Conservation (phyloP, 2,888 invertebrate genomes). For the Cryptus armator region DNA sequence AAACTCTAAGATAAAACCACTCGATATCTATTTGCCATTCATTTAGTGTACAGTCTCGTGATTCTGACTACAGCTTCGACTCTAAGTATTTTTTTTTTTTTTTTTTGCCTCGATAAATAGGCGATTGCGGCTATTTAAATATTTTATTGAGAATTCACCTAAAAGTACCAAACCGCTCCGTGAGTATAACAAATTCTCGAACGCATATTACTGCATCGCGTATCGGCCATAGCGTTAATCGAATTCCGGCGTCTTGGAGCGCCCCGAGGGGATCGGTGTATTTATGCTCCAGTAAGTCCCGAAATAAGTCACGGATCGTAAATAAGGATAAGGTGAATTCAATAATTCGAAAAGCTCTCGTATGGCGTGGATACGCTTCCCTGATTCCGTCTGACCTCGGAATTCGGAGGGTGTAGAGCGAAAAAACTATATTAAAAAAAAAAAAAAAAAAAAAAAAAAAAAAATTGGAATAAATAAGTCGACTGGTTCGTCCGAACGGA, state of each 20-base stretch:
- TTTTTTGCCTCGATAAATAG: conserved; percentile 14
- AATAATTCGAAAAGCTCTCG: conserved; percentile 57
- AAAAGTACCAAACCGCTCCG: neutral
- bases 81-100: conserved; percentile 18
- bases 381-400: conserved; percentile 3
- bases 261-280: conserved; percentile 7
- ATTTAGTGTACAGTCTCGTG: conserved; percentile 51
- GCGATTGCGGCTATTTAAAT: neutral
- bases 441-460: neutral
- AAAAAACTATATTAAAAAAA: conserved; percentile 13
- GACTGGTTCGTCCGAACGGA: conserved; percentile 64
- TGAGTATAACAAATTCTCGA: conserved; percentile 25
- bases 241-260: conserved; percentile 33
- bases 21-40: conserved; percentile 48
- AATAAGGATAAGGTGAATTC: conserved; percentile 64
- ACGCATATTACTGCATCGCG: neutral
- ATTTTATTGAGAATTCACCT: conserved; percentile 24
- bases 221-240: conserved; percentile 43
- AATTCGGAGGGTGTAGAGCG: neutral
- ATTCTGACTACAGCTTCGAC: conserved; percentile 28
- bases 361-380: conserved; percentile 19
- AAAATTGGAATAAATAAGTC: conserved; percentile 70
- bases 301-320: conserved; percentile 59
- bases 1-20: conserved; percentile 17
- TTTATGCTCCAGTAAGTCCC: conserved; percentile 57